Evolutionary conservation across 2,113 vertebrate species (phyloP).

Genomic region (Podarcis muralis): DNA sequence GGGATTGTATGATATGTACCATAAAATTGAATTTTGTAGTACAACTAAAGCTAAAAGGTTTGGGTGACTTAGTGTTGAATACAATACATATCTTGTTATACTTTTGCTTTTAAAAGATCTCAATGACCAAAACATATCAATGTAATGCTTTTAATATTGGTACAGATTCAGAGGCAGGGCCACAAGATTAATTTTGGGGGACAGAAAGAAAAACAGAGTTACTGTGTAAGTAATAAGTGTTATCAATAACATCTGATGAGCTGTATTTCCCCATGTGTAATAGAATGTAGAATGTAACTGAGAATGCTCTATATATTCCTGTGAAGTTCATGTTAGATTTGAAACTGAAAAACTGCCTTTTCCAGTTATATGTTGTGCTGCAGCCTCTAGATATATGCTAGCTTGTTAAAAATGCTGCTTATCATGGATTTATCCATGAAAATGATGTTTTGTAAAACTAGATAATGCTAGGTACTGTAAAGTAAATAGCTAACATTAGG

Average conservation of each 20-base stretch:
- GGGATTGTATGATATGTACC: background rate
- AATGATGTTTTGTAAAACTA: background rate
- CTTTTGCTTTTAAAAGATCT: background rate
- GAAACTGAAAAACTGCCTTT: background rate
- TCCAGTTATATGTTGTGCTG: background rate
- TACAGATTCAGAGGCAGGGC: constrained; percentile 30
- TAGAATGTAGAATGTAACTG: constrained; percentile 18
- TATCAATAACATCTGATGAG: background rate
- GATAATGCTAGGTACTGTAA: background rate
- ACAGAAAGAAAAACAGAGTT: constrained; percentile 31
- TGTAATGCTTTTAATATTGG: constrained; percentile 28
- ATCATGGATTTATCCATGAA: background rate
- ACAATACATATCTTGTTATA: background rate
- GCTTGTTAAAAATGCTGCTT: background rate
- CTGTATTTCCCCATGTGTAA: background rate
- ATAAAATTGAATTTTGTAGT: background rate
- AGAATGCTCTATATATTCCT: background rate
- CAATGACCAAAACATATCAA: background rate
- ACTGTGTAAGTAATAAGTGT: constrained; percentile 21
- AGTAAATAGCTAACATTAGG: background rate
- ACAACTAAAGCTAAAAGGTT: background rate
- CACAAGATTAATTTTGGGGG: constrained; percentile 34
- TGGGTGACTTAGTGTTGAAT: background rate
- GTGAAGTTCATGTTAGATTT: background rate
- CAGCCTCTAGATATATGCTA: background rate